Conservation (phyloP, 1,140 invertebrate species). For the Microplitis demolitor region DNA sequence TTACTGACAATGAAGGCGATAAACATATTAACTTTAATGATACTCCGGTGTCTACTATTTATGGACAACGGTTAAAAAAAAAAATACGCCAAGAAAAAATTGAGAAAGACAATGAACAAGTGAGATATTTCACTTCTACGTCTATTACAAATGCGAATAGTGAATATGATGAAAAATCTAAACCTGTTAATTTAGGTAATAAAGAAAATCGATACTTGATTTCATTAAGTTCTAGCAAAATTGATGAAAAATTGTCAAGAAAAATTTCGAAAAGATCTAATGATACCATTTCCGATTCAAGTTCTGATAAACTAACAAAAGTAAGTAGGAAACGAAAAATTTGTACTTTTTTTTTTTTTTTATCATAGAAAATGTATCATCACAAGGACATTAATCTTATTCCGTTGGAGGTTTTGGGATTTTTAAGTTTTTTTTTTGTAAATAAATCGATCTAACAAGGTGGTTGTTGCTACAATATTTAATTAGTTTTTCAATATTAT, state of each 20-base stretch:
- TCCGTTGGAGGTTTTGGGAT: too few species aligned
- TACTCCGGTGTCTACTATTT: conserved; percentile 38
- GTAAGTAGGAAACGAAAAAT: not conserved
- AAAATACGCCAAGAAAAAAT: conserved; percentile 37
- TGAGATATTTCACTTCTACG: not conserved
- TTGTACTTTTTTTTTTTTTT: too few species aligned
- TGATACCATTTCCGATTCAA: not conserved
- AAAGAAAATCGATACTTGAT: conserved; percentile 16
- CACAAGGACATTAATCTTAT: too few species aligned
- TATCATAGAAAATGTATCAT: too few species aligned
- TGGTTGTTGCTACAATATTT: too few species aligned
- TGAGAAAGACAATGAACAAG: conserved; percentile 22
- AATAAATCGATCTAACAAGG: too few species aligned
- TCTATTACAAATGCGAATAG: not conserved
- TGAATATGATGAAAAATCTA: not conserved
- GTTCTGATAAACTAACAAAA: not conserved
- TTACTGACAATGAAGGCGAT: conserved; percentile 5
- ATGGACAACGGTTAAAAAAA: conserved; percentile 45
- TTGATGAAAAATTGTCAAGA: not conserved
- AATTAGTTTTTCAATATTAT: too few species aligned
- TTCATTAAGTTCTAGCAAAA: not conserved
- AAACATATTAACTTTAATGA: conserved; percentile 25
- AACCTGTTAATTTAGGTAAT: not conserved
- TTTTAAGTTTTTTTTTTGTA: too few species aligned
- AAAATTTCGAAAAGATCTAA: conserved; percentile 15